phyloP scores from a whole-genome alignment of 1,140 invertebrate species.

The Rhagoletis pomonella region DNA sequence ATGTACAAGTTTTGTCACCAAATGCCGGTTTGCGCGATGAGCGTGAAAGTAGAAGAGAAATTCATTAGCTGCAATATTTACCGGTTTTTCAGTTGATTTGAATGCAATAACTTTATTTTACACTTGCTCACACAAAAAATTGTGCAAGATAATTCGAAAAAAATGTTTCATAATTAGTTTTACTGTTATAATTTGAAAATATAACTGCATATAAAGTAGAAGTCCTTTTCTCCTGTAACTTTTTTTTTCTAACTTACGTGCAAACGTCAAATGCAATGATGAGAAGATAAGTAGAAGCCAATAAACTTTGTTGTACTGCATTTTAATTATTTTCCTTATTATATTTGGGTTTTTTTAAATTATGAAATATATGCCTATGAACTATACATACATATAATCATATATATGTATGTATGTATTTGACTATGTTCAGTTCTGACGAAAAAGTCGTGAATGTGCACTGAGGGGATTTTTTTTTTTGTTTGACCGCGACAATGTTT shows the following conservation, averaged over 20 bases:
- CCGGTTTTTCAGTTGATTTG: not conserved
- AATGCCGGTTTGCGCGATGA: constrained; percentile 18
- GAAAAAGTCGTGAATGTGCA: not conserved
- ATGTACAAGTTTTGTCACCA: not conserved
- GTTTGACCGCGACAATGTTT: not conserved
- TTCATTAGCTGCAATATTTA: constrained; percentile 23
- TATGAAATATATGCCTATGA: not conserved
- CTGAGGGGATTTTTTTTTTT: not conserved
- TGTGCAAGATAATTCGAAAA: too few relatives aligned
- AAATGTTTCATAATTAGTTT: too few relatives aligned
- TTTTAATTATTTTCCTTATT: not conserved
- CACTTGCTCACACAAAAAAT: not conserved
- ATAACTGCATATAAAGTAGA: too few relatives aligned
- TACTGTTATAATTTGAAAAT: too few relatives aligned
- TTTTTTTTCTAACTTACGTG: constrained; percentile 2
- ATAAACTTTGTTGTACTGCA: constrained; percentile 2
- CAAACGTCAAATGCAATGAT: not conserved
- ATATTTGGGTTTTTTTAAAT: not conserved
- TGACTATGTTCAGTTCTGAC: not conserved
- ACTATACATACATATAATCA: not conserved
- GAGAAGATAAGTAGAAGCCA: not conserved
- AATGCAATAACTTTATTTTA: not conserved
- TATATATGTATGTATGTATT: not conserved
- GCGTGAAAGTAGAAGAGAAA: constrained; percentile 48
- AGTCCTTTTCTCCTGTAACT: not conserved